A percentile compares a stretch with the other conserved stretches of the same genome.
Conservation (phyloP, 92 coral and sea anemone genomes). For the Isaurus tuberculatus region DNA sequence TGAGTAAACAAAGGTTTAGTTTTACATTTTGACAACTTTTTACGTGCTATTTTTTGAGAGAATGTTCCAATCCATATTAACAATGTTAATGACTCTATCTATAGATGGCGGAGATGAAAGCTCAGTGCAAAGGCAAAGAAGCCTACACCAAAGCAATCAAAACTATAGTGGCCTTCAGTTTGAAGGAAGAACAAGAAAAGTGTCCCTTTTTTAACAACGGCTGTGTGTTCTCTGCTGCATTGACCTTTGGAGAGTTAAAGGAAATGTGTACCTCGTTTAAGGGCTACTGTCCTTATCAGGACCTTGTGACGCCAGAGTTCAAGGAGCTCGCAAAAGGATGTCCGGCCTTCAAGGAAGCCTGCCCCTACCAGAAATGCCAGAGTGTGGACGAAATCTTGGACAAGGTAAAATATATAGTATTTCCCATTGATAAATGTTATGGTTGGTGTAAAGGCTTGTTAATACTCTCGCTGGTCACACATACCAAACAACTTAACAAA, state of each 20-base stretch:
- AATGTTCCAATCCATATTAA: too few relatives aligned
- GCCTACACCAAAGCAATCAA: too few relatives aligned
- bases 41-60: too few relatives aligned
- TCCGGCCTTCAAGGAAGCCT: constrained; percentile 1
- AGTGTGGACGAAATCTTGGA: constrained; percentile 15
- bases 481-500: too few relatives aligned
- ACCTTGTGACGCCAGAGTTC: constrained; percentile 12
- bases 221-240: constrained; percentile 2
- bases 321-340: constrained; percentile 29
- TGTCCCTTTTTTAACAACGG: constrained; percentile 21
- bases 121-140: constrained; percentile 15
- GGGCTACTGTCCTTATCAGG: constrained; percentile 14
- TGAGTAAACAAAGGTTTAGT: too few relatives aligned
- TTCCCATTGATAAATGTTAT: too few relatives aligned
- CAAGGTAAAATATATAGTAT: not conserved
- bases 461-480: too few relatives aligned
- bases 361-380: constrained; percentile 21
- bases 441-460: too few relatives aligned
- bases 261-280: not conserved
- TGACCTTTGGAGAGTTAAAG: constrained; percentile 29
- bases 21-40: too few relatives aligned
- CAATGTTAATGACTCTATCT: too few relatives aligned
- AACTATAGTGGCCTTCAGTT: not conserved
- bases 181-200: not conserved
- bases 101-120: constrained; percentile 23